Conservation (phyloP, 2,888 invertebrate species). For the Zeuzera pyrina region DNA sequence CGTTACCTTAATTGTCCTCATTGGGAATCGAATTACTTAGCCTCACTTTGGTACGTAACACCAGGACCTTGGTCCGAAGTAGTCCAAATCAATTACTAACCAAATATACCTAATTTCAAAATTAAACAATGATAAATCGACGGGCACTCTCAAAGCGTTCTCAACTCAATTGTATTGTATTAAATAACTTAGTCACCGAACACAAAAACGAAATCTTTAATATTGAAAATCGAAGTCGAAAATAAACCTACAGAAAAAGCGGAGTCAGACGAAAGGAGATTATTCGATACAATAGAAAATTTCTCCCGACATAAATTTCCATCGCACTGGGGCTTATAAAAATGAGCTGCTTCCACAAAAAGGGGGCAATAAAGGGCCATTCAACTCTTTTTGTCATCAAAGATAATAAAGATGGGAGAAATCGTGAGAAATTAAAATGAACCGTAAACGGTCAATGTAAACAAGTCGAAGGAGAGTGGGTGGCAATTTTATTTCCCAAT, state of each 20-base stretch:
- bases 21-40: too few relatives aligned
- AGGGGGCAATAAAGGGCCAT: conserved; percentile 31
- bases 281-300: conserved; percentile 24
- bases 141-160: too few relatives aligned
- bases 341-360: conserved; percentile 21
- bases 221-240: conserved; percentile 1
- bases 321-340: conserved; percentile 15
- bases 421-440: conserved; percentile 55
- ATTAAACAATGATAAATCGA: too few relatives aligned
- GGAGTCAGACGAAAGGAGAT: conserved; percentile 10
- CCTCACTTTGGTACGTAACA: too few relatives aligned
- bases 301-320: conserved; percentile 16
- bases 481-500: conserved; percentile 42
- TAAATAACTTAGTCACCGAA: conserved; percentile 1
- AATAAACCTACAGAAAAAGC: neutral
- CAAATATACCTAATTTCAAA: too few relatives aligned
- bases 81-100: too few relatives aligned
- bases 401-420: conserved; percentile 38
- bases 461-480: conserved; percentile 28
- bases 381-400: conserved; percentile 34
- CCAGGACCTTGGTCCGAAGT: too few relatives aligned
- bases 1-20: too few relatives aligned
- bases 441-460: conserved; percentile 40
- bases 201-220: neutral
- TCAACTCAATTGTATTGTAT: conserved; percentile 1